These are phyloP conservation scores for Gadopsis marmoratus DNA, from an alignment of 2,797 vertebrate genomes.

Conservation along the genomic window DNA sequence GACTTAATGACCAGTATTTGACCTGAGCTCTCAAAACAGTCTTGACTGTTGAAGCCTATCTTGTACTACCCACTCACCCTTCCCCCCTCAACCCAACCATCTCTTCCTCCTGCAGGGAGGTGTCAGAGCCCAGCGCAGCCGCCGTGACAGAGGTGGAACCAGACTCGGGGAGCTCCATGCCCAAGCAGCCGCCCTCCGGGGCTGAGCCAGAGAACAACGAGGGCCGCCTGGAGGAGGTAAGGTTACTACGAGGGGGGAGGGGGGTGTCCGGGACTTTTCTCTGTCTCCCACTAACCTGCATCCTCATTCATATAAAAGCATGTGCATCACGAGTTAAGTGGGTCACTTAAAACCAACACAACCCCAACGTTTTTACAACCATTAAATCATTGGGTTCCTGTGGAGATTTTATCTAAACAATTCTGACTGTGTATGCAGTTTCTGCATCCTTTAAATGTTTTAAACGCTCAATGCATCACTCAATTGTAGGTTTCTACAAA, in stretches of 20 bases:
- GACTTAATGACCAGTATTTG: background rate
- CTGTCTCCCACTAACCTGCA: constrained; percentile 69
- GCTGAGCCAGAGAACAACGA: constrained; percentile 80
- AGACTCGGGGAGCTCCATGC: constrained; percentile 77
- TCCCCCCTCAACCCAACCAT: background rate
- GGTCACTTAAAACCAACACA: constrained; percentile 67
- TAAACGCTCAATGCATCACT: background rate
- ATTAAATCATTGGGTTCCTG: background rate
- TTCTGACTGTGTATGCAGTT: background rate
- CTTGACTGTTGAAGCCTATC: background rate
- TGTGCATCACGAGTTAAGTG: constrained; percentile 37
- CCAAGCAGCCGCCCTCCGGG: constrained; percentile 79
- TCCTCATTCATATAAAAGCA: constrained; percentile 65
- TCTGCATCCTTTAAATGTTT: background rate
- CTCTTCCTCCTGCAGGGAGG: constrained; percentile 73
- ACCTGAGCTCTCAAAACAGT: background rate
- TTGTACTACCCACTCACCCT: background rate
- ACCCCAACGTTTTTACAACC: constrained; percentile 16
- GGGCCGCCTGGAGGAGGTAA: constrained; percentile 86
- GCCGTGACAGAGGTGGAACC: constrained; percentile 84
- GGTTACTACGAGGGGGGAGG: constrained; percentile 67
- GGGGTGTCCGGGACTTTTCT: constrained; percentile 45
- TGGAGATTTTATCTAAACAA: background rate
- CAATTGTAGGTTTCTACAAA: background rate
- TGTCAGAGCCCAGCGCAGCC: constrained; percentile 83